These are phyloP conservation scores for Neotoxoptera formosana DNA, from an alignment of 1,140 invertebrate species.

Conservation along the genomic window DNA sequence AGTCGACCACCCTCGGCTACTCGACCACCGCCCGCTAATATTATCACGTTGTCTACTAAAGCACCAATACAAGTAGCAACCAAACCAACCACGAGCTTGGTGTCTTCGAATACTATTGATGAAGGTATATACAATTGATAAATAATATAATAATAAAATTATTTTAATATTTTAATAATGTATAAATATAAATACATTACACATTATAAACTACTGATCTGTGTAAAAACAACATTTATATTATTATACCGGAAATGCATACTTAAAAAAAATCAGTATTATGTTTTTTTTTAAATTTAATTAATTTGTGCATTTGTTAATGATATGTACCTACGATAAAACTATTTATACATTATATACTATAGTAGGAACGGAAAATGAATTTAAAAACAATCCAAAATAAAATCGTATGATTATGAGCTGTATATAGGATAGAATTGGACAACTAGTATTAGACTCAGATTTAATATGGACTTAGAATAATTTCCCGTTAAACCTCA, in stretches of 20 bases:
- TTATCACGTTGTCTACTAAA: constrained; percentile 39
- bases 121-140: constrained; percentile 7
- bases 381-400: too few species aligned
- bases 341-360: too few species aligned
- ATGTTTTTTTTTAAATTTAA: too few species aligned
- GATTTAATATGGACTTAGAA: background rate
- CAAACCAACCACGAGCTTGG: constrained; percentile 5
- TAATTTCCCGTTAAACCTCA: background rate
- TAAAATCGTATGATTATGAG: too few species aligned
- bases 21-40: constrained; percentile 19
- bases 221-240: too few species aligned
- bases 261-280: too few species aligned
- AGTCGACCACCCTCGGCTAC: background rate
- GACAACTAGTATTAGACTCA: too few species aligned
- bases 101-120: background rate
- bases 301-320: too few species aligned
- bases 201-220: background rate
- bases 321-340: too few species aligned
- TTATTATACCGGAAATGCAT: too few species aligned
- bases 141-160: background rate
- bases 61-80: constrained; percentile 30
- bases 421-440: background rate
- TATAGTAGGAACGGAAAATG: too few species aligned
- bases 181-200: background rate
- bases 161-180: background rate